Percentiles rank a stretch among this genome's conserved stretches.
phyloP scores from a whole-genome alignment of 2,797 vertebrate species.

The Xenops minutus region DNA sequence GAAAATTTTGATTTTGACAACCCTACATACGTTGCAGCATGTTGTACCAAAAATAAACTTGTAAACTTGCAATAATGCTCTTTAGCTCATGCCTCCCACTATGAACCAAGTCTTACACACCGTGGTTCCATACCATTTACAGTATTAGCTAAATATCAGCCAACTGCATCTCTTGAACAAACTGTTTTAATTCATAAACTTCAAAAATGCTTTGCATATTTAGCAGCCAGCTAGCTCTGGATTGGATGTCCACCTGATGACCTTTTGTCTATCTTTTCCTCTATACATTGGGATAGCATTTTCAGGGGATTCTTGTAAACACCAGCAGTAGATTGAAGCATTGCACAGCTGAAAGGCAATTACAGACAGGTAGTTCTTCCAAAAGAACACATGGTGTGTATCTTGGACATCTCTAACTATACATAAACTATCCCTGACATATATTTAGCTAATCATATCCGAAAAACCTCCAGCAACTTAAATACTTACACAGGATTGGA shows the following conservation, averaged over 20 bases:
- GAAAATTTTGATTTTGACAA: not conserved
- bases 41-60: not conserved
- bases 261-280: not conserved
- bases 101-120: not conserved
- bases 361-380: not conserved
- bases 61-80: not conserved
- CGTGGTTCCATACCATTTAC: not conserved
- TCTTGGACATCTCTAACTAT: not conserved
- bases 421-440: not conserved
- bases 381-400: not conserved
- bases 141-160: not conserved
- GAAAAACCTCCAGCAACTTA: not conserved
- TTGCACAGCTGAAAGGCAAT: not conserved
- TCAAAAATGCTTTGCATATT: not conserved
- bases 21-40: not conserved
- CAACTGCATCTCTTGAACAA: not conserved
- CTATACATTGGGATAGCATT: not conserved
- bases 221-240: not conserved
- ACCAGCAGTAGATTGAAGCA: not conserved
- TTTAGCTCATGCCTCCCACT: not conserved
- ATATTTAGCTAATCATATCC: not conserved
- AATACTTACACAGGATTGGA: not conserved
- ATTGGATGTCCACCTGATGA: not conserved
- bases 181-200: not conserved
- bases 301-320: not conserved